Evolutionary conservation across 2,113 vertebrate genomes (phyloP).

Genomic region (mouse (Mus musculus)): GRCm39 chr6:112949001-112949500

Average conservation of each 20-base stretch:
- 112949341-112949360: neutral
- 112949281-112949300: neutral
- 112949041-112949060: neutral
- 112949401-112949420: neutral
- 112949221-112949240: neutral
- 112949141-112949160: slow-evolving; percentile 16
- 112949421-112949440: neutral
- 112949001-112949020: neutral
- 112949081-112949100: neutral
- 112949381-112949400: neutral
- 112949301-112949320: neutral
- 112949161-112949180: neutral
- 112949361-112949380: neutral
- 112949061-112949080: neutral
- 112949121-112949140: neutral
- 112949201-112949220: neutral
- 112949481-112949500: neutral
- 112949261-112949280: neutral
- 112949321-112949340: neutral
- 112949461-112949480: neutral
- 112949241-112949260: neutral
- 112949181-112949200: slow-evolving; percentile 11
- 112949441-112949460: neutral
- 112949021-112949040: neutral
- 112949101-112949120: neutral